A percentile compares a stretch with the other conserved stretches of the same genome.
Conservation (phyloP, 1,140 invertebrate genomes). For the Agrypnia vestita region DNA sequence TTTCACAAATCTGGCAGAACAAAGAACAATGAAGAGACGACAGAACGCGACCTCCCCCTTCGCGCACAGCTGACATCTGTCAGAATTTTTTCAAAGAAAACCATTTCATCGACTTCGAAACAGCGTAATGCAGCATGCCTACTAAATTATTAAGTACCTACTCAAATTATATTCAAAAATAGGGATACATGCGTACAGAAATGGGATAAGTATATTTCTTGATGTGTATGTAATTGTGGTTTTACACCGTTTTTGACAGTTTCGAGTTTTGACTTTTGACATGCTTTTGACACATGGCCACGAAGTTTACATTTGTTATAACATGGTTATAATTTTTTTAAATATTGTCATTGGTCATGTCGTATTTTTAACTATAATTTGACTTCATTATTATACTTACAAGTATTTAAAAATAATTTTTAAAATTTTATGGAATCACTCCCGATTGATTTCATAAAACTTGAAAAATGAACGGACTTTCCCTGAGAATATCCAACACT, state of each 20-base stretch:
- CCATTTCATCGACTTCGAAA: not conserved
- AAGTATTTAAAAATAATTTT: not conserved
- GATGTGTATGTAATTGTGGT: not conserved
- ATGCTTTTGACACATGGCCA: conserved; percentile 16
- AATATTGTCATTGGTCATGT: not conserved
- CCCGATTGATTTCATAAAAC: not conserved
- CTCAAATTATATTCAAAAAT: not conserved
- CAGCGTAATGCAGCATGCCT: not conserved
- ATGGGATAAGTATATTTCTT: conserved; percentile 1
- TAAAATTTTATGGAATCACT: not conserved
- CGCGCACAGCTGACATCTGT: conserved; percentile 51
- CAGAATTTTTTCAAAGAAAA: conserved; percentile 23
- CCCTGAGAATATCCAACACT: conserved; percentile 44
- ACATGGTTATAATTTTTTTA: not conserved
- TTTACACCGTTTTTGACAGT: not conserved
- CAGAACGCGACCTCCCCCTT: conserved; percentile 13
- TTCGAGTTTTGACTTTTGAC: too few relatives aligned
- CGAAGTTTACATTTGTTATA: not conserved
- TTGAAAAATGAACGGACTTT: conserved; percentile 52
- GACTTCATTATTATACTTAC: not conserved
- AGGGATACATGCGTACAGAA: not conserved
- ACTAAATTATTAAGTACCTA: not conserved
- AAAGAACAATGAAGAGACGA: conserved; percentile 42
- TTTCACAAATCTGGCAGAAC: conserved; percentile 44
- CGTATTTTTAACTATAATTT: too few relatives aligned